Evolutionary conservation across 2,888 invertebrate genomes (phyloP).

Genomic region (Clostera curtula): DNA sequence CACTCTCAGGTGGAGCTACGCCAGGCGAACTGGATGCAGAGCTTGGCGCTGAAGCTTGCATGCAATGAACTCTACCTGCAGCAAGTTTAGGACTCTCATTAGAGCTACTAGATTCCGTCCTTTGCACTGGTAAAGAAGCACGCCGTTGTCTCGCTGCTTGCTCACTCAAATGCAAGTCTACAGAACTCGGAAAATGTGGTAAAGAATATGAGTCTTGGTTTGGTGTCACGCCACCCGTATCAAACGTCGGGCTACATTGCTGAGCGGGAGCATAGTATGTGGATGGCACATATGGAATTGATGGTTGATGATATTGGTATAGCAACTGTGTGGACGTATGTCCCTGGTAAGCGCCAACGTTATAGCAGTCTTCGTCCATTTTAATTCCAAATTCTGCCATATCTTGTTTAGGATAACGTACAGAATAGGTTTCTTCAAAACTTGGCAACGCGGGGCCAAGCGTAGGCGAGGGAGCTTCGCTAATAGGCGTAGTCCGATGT

Average conservation of each 20-base stretch:
- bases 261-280: conserved; percentile 77
- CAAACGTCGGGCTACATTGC: conserved; percentile 72
- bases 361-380: conserved; percentile 91
- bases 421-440: conserved; percentile 91
- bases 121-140: conserved; percentile 85
- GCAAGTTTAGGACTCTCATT: conserved; percentile 83
- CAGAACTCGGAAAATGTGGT: conserved; percentile 80
- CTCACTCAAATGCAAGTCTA: conserved; percentile 80
- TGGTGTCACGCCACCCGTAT: conserved; percentile 62
- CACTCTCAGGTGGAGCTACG: conserved; percentile 52
- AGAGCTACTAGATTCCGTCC: conserved; percentile 87
- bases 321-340: conserved; percentile 72
- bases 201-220: conserved; percentile 81
- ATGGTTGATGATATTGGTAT: conserved; percentile 76
- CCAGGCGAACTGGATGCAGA: conserved; percentile 80
- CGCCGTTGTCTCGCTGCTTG: conserved; percentile 80
- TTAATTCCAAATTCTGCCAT: conserved; percentile 81
- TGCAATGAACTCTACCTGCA: conserved; percentile 61
- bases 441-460: conserved; percentile 83
- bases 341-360: conserved; percentile 76
- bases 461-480: conserved; percentile 60
- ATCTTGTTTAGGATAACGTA: conserved; percentile 80
- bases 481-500: conserved; percentile 56
- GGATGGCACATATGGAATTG: conserved; percentile 71
- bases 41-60: conserved; percentile 79